phyloP scores from a whole-genome alignment of 2,113 vertebrate genomes.

The Gallinago jamesoni region DNA sequence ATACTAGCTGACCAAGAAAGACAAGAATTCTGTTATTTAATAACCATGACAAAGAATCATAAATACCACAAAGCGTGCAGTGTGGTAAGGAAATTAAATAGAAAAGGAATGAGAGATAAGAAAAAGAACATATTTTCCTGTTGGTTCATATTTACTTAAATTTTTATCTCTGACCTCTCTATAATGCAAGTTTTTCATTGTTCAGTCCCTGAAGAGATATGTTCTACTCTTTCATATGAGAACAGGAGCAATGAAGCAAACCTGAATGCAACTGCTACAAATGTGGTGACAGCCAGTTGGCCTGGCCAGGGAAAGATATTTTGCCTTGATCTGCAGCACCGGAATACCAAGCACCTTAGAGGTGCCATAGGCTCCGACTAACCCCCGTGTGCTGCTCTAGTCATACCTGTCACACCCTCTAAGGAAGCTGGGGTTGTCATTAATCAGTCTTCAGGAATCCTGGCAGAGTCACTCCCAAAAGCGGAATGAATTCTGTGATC shows the following conservation, averaged over 20 bases:
- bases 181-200: conserved; percentile 1
- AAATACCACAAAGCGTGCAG: conserved; percentile 21
- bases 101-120: conserved; percentile 50
- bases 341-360: background rate
- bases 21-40: conserved; percentile 8
- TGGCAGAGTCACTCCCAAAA: background rate
- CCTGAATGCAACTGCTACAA: background rate
- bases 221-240: background rate
- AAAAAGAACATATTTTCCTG: conserved; percentile 31
- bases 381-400: no score
- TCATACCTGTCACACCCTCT: background rate
- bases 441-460: background rate
- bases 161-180: conserved; percentile 50
- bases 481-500: background rate
- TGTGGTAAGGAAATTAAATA: conserved; percentile 47
- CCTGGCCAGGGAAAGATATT: background rate
- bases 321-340: background rate
- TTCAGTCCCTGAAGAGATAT: background rate
- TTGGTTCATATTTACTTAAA: conserved; percentile 14
- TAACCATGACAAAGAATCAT: conserved; percentile 26
- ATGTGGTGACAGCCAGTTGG: background rate
- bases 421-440: background rate
- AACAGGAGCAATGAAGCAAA: background rate
- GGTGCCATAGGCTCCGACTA: background rate
- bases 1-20: background rate